Evolutionary conservation across 1,140 invertebrate genomes (phyloP), one percentile per base, ranked within the genome.

Genomic region (Nymphalis io): DNA sequence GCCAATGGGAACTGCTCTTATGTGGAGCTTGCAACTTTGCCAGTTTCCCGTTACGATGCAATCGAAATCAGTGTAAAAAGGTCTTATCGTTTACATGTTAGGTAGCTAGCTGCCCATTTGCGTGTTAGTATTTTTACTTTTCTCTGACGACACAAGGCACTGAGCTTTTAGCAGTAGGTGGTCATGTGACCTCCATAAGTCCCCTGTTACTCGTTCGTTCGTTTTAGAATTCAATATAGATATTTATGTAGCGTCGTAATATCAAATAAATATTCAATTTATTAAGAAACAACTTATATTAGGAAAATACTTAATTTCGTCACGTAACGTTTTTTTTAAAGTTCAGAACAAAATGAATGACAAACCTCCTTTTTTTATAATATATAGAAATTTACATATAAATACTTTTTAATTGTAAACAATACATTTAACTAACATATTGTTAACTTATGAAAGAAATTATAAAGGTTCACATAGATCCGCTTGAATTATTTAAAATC

Each of bases 31-130:
- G 46, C 33, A 48, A 51, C 42, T 64, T 48, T 42, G 55, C 68
- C 16, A 57, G 60, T 63, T 48, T 70, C 69, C 69, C 69, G 69
- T 71, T 71, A 71, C n/a, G 13, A 60, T 66, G 21, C 62, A 48
- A 55, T 27, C 51, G 21, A 55, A 55, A 55, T 33, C 12, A 27
- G 20, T 15, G 21, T 6, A 3, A 16, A 55, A 23, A 27, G 15
- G 51, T 27, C 51, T 15, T 27, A 55, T 55, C 46, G 46, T 12
- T 1, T 12, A 33, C 6, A 27, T 55, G 13, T 55, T 55, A 55
- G 20, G 20, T 15, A n/a, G 27, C 27, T 33, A 33, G 27, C n/a
- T n/a, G n/a, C 51, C 51, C 4, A 15, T 33, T 51, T 4, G 15
- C 21, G 21, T 55, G 16, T 27, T 27, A 27, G 51, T 55, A 21